Conservation (phyloP, 1,140 invertebrate genomes). For the Panagrolaimus sp. region DNA sequence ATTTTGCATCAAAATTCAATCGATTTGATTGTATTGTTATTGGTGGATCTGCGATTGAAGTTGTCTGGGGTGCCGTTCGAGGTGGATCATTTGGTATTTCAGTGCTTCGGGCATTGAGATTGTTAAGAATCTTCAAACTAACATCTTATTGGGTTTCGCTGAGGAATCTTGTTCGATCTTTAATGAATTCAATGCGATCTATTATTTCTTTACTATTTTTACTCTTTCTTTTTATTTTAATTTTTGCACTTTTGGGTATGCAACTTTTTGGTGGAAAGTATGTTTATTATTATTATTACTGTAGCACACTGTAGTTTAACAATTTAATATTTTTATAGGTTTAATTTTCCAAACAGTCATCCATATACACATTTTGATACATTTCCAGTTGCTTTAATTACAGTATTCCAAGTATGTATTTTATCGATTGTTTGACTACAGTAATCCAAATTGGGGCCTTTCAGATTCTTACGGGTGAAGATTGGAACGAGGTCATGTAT, state of each 20-base stretch:
- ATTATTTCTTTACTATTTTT: constrained; percentile 99
- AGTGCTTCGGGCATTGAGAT: constrained; percentile 89
- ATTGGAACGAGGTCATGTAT: constrained; percentile 99
- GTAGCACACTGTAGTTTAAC: constrained; percentile 14
- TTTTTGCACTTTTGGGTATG: constrained; percentile 99
- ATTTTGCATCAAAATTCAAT: constrained; percentile 81
- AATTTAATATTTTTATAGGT: constrained; percentile 62
- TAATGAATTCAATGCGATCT: constrained; percentile 98
- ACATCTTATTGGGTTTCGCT: constrained; percentile 95
- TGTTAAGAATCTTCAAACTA: constrained; percentile 97
- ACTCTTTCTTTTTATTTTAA: constrained; percentile 99
- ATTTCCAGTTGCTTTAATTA: constrained; percentile 96
- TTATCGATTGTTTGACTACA: not conserved
- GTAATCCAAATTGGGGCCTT: not conserved
- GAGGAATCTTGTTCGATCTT: constrained; percentile 94
- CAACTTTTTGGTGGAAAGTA: constrained; percentile 95
- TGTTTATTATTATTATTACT: constrained; percentile 49
- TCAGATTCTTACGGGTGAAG: constrained; percentile 97
- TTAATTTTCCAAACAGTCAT: constrained; percentile 82
- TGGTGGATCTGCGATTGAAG: constrained; percentile 96
- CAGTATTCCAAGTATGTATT: constrained; percentile 84
- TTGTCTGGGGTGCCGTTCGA: constrained; percentile 91
- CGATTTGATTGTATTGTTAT: constrained; percentile 67
- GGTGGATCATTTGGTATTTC: constrained; percentile 94
- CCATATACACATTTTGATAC: constrained; percentile 98